A percentile compares a stretch with the other conserved stretches of the same genome.
Evolutionary conservation across 2,797 vertebrate species (phyloP).

Genomic region (Melanotaenia nigrans): DNA sequence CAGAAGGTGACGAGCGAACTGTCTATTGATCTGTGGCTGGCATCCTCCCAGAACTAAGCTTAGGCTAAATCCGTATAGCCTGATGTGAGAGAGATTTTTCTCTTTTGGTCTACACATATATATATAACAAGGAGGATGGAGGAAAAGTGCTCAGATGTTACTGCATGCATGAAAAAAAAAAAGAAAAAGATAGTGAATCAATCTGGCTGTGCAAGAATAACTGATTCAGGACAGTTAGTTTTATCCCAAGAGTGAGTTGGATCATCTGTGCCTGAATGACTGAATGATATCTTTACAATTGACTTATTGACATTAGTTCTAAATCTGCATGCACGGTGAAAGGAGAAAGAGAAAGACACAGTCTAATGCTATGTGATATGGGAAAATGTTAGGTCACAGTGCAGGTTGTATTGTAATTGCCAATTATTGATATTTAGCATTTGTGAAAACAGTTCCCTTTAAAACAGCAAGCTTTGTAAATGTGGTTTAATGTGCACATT

Average conservation of each 20-base stretch:
- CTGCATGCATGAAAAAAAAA: conserved; percentile 16
- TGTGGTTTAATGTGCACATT: conserved; percentile 8
- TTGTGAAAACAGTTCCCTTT: conserved; percentile 22
- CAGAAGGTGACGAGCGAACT: conserved; percentile 63
- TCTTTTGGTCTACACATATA: neutral
- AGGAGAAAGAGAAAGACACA: conserved; percentile 26
- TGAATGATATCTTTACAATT: conserved; percentile 35
- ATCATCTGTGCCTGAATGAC: conserved; percentile 24
- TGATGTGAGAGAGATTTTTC: conserved; percentile 28
- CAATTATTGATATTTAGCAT: conserved; percentile 29
- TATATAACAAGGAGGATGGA: conserved; percentile 5
- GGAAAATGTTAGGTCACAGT: conserved; percentile 35
- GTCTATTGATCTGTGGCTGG: conserved; percentile 54
- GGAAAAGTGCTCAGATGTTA: conserved; percentile 21
- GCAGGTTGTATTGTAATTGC: conserved; percentile 33
- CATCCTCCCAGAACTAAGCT: conserved; percentile 44
- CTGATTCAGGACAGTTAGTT: conserved; percentile 12
- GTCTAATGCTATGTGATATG: conserved; percentile 15
- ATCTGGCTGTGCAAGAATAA: conserved; percentile 6
- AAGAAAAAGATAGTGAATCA: conserved; percentile 7
- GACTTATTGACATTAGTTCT: conserved; percentile 56
- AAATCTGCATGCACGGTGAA: conserved; percentile 50
- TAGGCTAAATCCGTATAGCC: conserved; percentile 43
- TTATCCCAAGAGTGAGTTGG: conserved; percentile 5
- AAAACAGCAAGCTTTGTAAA: conserved; percentile 3